These are phyloP conservation scores for Eupithecia pulchellata DNA, from an alignment of 2,888 invertebrate species.

Conservation along the genomic window DNA sequence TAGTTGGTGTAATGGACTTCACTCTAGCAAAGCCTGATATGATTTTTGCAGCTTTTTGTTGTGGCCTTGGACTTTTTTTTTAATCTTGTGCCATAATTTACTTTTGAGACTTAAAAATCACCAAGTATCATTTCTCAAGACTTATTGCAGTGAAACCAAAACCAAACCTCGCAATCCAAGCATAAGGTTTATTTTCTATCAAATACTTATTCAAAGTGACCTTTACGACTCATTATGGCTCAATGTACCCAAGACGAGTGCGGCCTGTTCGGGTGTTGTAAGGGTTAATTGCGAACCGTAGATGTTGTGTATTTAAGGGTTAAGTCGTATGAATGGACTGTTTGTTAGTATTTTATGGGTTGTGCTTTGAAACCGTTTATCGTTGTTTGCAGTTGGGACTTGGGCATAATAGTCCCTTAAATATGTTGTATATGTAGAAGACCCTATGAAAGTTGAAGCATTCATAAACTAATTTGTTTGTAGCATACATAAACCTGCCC, in stretches of 20 bases:
- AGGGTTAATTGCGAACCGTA: slow-evolving; percentile 34
- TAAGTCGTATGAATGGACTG: slow-evolving; percentile 29
- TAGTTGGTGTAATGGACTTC: not conserved
- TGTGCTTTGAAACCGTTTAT: slow-evolving; percentile 28
- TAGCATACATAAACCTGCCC: not conserved
- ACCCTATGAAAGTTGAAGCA: not conserved
- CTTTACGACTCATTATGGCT: slow-evolving; percentile 20
- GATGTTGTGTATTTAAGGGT: slow-evolving; percentile 22
- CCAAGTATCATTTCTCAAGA: not conserved
- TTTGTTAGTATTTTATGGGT: slow-evolving; percentile 26
- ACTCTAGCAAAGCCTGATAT: not conserved
- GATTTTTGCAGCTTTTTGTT: not conserved
- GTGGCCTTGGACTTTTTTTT: not conserved
- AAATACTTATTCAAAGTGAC: slow-evolving; percentile 9
- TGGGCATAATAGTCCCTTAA: slow-evolving; percentile 1
- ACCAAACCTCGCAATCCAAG: not conserved
- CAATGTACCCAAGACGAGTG: slow-evolving; percentile 28
- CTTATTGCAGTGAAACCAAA: not conserved
- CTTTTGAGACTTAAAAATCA: not conserved
- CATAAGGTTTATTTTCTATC: slow-evolving; percentile 5
- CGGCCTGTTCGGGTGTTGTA: slow-evolving; percentile 21
- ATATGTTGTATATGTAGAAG: not conserved
- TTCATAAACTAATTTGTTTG: not conserved
- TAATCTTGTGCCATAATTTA: not conserved
- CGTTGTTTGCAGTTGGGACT: slow-evolving; percentile 13